Evolutionary conservation across 2,113 vertebrate species (phyloP).

Genomic region (Tyrannus savana): DNA sequence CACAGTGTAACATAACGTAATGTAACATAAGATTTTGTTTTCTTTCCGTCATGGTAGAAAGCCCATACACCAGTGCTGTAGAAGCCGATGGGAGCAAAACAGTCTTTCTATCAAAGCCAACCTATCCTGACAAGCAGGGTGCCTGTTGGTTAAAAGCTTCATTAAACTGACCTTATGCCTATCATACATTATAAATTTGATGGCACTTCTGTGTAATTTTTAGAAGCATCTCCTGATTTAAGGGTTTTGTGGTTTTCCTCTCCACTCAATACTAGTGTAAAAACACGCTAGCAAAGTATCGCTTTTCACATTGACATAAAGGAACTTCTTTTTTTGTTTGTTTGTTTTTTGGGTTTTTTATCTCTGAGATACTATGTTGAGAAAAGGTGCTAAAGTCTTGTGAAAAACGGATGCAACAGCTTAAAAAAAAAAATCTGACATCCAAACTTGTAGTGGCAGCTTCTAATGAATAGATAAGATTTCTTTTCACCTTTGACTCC

Average conservation of each 20-base stretch:
- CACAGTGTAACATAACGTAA: neutral
- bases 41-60: neutral
- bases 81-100: neutral
- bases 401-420: slow-evolving; percentile 9
- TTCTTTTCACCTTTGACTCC: neutral
- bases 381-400: slow-evolving; percentile 14
- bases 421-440: slow-evolving; percentile 25
- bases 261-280: neutral
- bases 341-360: neutral
- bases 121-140: neutral
- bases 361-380: neutral
- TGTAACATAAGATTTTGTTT: neutral
- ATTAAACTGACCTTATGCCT: neutral
- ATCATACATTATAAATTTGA: neutral
- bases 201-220: neutral
- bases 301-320: neutral
- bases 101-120: neutral
- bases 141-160: neutral
- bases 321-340: neutral
- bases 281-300: neutral
- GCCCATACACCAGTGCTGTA: neutral
- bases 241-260: neutral
- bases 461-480: neutral
- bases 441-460: neutral
- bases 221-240: neutral